A percentile compares a stretch with the other conserved stretches of the same genome.
phyloP scores from a whole-genome alignment of 2,888 invertebrate species.

The Pristionchus arcanus region DNA sequence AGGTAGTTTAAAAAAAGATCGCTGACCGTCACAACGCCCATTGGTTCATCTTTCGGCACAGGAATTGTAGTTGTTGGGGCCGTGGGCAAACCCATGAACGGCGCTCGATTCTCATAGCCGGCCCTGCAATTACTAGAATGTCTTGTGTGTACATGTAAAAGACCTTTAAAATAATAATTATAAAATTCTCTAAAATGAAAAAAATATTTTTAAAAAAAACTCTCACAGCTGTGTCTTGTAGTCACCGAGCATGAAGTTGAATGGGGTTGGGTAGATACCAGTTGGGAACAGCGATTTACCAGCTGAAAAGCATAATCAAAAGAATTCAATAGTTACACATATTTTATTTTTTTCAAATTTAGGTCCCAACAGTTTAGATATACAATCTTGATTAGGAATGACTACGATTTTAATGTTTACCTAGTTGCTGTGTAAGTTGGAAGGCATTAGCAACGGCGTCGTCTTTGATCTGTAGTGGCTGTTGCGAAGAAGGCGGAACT shows the following conservation, averaged over 20 bases:
- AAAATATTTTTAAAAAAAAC: neutral
- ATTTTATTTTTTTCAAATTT: too few relatives aligned
- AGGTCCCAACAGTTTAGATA: neutral
- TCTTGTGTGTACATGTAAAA: too few relatives aligned
- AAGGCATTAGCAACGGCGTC: conserved; percentile 10
- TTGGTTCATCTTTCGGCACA: conserved; percentile 26
- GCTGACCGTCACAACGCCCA: conserved; percentile 1
- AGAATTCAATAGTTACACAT: too few relatives aligned
- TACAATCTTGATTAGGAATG: too few relatives aligned
- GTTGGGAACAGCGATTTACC: conserved; percentile 27
- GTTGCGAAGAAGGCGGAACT: conserved; percentile 54
- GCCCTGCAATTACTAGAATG: neutral
- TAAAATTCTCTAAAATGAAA: too few relatives aligned
- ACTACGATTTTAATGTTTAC: too few relatives aligned
- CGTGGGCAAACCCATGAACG: neutral
- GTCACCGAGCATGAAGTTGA: conserved; percentile 29
- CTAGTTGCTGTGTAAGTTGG: conserved; percentile 42
- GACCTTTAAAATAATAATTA: too few relatives aligned
- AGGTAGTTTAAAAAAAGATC: neutral
- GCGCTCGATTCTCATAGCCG: conserved; percentile 47
- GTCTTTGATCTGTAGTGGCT: conserved; percentile 53
- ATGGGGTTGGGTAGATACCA: conserved; percentile 13
- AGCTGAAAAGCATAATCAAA: too few relatives aligned
- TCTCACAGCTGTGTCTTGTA: conserved; percentile 25
- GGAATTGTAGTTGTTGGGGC: neutral